A percentile compares a stretch with the other conserved stretches of the same genome.
These are phyloP conservation scores for Andrena camellia DNA, from an alignment of 2,888 invertebrate species.

Conservation along the genomic window DNA sequence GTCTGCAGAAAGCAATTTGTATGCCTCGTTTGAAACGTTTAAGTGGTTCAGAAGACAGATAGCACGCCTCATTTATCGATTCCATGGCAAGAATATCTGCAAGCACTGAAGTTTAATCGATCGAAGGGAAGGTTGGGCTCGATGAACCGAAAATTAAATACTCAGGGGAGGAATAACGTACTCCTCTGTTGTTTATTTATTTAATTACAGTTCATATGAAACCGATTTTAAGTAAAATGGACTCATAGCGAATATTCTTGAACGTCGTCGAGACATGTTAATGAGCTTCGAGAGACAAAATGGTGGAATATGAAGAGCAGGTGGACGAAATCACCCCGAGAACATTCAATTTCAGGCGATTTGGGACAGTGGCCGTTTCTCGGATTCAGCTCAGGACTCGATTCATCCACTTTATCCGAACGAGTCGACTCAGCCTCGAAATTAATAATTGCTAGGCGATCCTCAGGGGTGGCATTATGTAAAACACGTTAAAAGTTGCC, in stretches of 20 bases:
- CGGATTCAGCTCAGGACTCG: not conserved
- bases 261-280: no score
- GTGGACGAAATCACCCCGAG: not conserved
- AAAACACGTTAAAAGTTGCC: conserved; percentile 51
- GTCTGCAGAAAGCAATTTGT: no score
- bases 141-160: conserved; percentile 6
- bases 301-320: not conserved
- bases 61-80: not conserved
- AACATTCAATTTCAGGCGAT: not conserved
- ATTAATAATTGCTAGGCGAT: conserved; percentile 58
- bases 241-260: no score
- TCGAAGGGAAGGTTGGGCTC: not conserved
- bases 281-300: no score
- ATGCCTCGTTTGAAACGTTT: conserved; percentile 2
- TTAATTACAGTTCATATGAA: not conserved
- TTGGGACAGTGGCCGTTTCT: not conserved
- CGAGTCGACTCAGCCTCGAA: conserved; percentile 31
- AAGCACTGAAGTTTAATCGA: conserved; percentile 23
- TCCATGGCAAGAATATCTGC: conserved; percentile 6
- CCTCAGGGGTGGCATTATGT: conserved; percentile 63
- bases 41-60: not conserved
- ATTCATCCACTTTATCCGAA: conserved; percentile 50
- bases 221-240: not conserved
- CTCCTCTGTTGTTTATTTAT: not conserved
- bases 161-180: not conserved